These are phyloP conservation scores for Notarius lentiginosus DNA, from an alignment of 2,113 vertebrate species.

Conservation along the genomic window DNA sequence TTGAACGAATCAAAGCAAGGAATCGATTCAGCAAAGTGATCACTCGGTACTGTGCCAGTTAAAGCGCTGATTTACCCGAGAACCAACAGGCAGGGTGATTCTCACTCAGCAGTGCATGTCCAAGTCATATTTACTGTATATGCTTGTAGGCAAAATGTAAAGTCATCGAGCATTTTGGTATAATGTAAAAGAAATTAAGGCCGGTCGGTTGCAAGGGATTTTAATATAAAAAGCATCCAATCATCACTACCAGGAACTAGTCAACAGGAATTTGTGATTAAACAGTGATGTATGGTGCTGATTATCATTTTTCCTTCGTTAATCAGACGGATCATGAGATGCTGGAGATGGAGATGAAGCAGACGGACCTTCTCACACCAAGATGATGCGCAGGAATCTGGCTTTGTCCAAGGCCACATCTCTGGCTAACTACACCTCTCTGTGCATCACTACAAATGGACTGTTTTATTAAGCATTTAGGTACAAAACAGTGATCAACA, in stretches of 20 bases:
- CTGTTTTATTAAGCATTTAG: not conserved
- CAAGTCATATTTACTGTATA: not conserved
- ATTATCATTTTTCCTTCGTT: not conserved
- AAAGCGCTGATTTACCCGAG: not conserved
- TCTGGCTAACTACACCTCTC: not conserved
- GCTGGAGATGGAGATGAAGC: constrained; percentile 1
- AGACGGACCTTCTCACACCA: constrained; percentile 34
- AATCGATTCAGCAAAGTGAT: not conserved
- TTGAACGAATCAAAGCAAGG: too few species aligned
- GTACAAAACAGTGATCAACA: not conserved
- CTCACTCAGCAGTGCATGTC: not conserved
- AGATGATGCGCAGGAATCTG: constrained; percentile 53
- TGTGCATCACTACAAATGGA: not conserved
- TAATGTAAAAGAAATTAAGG: not conserved
- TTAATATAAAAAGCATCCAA: not conserved
- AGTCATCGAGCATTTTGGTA: not conserved
- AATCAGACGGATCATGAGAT: not conserved
- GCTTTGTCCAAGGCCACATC: constrained; percentile 40
- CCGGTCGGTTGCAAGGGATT: not conserved
- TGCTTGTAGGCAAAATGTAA: not conserved
- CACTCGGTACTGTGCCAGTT: too few species aligned
- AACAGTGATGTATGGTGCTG: not conserved
- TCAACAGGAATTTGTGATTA: not conserved
- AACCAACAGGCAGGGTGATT: not conserved
- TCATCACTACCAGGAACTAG: not conserved